Evolutionary conservation across 2,888 invertebrate genomes (phyloP), one percentile per base, ranked within the genome.

Genomic region (Punctoribates punctum): DNA sequence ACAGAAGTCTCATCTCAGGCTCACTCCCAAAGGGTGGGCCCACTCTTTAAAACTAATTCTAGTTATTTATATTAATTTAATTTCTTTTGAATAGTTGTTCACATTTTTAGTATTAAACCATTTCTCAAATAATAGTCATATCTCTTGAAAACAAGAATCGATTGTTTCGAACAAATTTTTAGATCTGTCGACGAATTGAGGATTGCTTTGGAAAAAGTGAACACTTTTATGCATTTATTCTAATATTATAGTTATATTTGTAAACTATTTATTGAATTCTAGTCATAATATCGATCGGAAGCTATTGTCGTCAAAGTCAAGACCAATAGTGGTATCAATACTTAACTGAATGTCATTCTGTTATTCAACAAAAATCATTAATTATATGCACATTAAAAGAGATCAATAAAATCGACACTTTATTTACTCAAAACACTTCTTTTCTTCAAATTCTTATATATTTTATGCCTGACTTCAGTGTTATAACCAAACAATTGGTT

Each of bases 231-330:
- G 27, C 17, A 60, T 60, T 60, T 27, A 29, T 15, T 15, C 15
- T 60, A 29, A 60, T 27, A 60, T 60, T 60, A 20, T 57, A 60
- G 60, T 60, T 60, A 60, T 60, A 60, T 60, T 60, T 60, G 23
- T 57, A 57, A 29, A 60, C 23, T 27, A 60, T 60, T 60, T 60
- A 29, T 67, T 34, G 34, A 67, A 38, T 67, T 67, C 65, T 67
- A 67, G 65, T 67, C 65, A 67, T 42, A 11, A 38, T 67, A 67
- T 20, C 60, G 60, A 60, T 60, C 17, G 29, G 11, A 60, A 23
- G 25, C 57, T 57, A 57, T 23, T 57, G 57, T 57, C 57, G 23
- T 57, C 57, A 27, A 23, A 17, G 25, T 17, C 9, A 27, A 60
- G 27, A 60, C 27, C 29, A 60, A 29, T 60, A 60, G 60, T 27